Conservation (phyloP, 2,888 invertebrate species). For the Ormyrus labotus region DNA sequence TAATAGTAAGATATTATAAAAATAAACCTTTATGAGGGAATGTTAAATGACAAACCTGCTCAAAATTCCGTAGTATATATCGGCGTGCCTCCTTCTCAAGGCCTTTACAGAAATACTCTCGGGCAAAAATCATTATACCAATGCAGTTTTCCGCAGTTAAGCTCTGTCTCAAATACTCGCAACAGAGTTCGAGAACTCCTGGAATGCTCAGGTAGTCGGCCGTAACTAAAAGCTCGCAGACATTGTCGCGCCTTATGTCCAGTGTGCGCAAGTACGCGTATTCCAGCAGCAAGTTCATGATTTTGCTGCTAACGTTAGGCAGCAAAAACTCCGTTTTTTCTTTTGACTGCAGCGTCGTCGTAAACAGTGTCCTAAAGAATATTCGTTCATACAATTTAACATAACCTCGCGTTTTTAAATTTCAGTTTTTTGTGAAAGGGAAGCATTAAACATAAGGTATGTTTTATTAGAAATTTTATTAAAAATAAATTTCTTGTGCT, state of each 20-base stretch:
- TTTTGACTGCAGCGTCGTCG: conserved; percentile 85
- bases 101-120: conserved; percentile 84
- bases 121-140: conserved; percentile 89
- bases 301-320: conserved; percentile 86
- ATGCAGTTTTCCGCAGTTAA: conserved; percentile 88
- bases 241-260: conserved; percentile 86
- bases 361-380: conserved; percentile 84
- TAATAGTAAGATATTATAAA: no score
- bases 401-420: no score
- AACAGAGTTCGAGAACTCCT: conserved; percentile 88
- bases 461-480: no score
- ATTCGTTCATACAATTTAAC: no score
- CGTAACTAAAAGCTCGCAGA: conserved; percentile 87
- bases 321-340: conserved; percentile 84
- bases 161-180: conserved; percentile 83
- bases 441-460: no score
- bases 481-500: no score
- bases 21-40: no score
- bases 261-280: conserved; percentile 91
- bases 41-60: conserved; percentile 74
- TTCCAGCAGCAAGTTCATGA: conserved; percentile 87
- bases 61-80: conserved; percentile 87
- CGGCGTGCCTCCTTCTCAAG: conserved; percentile 83
- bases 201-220: conserved; percentile 93
- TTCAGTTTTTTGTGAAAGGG: no score